Base-by-base conservation (phyloP, 2,797 vertebrate species). In the Phoebastria nigripes region DNA sequence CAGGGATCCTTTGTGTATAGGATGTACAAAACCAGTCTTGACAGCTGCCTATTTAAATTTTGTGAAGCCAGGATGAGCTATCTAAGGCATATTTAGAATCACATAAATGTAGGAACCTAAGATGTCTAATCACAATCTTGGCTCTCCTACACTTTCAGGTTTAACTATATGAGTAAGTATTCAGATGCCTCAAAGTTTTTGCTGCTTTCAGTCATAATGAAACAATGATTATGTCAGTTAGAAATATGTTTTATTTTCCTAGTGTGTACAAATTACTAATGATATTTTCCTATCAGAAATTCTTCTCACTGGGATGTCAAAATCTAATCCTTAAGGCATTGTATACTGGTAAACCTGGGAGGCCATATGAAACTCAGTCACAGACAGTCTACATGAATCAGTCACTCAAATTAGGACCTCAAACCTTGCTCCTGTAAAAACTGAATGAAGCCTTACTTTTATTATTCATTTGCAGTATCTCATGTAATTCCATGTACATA, bases 1-100 rank as follows among this genome's bases (percentile, higher is more conserved):
- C 86, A 94, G 12, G 55, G 52, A 31, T 91, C 58, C 33, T 95
- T 96, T 97, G 84, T 94, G 80, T 69, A 69, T 46, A 90, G 70
- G 62, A 93, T 90, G 54, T 88, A 78, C 19, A 84, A 93, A 94
- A 37, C 44, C n/a, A 78, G 78, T 94, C 62, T 47, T 95, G 82
- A 94, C 86, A 95, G 83, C 82, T 95, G 88, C 52, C 59, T 94
- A 52, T 96, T 95, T 91, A 92, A 78, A 86, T 92, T 92, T 89
- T 73, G 12, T 77, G 63, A 92, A 94, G 37, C 47, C 33, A 62
- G 88, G 76, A 92, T 77, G 52, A 87, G 41, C 54, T 73, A 52
- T 74, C 51, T 54, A 87, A 93, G 44, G 31, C 41, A 62, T 80
- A 88, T 94, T 89, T 91, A 86, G 58, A 95, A 83, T 56, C 62